Percentiles rank a stretch among this genome's conserved stretches.
phyloP scores from a whole-genome alignment of 2,113 vertebrate species.

The Oophaga pumilio region DNA sequence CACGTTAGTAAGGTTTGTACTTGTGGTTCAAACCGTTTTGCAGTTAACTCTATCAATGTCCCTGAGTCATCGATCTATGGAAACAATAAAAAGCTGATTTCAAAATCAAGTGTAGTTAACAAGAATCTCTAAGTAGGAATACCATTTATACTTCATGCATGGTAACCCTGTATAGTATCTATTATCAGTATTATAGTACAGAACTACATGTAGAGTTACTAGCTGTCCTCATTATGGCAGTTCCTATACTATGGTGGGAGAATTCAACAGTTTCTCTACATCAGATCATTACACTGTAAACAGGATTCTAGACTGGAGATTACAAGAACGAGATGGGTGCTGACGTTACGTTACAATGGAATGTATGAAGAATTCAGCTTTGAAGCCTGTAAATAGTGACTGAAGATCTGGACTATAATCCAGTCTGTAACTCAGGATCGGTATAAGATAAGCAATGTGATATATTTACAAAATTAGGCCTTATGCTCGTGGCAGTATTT shows the following conservation, averaged over 20 bases:
- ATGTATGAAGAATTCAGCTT: no score
- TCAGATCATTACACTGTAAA: not conserved
- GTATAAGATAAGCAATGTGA: no score
- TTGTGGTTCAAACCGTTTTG: not conserved
- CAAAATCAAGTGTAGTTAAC: not conserved
- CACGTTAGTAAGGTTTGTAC: conserved; percentile 63
- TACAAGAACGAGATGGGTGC: no score
- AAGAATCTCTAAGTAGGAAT: no score
- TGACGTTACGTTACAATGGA: no score
- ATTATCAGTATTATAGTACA: not conserved
- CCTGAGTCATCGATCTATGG: conserved; percentile 66
- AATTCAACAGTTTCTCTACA: not conserved
- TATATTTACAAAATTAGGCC: no score
- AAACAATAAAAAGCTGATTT: not conserved
- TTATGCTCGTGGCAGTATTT: no score
- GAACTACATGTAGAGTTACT: not conserved
- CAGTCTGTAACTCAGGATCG: no score
- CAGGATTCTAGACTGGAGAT: no score
- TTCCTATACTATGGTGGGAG: not conserved
- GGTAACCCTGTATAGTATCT: not conserved
- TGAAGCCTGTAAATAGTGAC: no score
- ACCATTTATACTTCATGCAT: no score
- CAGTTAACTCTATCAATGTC: conserved; percentile 62
- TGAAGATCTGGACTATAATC: no score
- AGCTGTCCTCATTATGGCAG: not conserved